Evolutionary conservation across 1,140 invertebrate genomes (phyloP), one percentile per base, ranked within the genome.

Genomic region (Anthonomus grandis): DNA sequence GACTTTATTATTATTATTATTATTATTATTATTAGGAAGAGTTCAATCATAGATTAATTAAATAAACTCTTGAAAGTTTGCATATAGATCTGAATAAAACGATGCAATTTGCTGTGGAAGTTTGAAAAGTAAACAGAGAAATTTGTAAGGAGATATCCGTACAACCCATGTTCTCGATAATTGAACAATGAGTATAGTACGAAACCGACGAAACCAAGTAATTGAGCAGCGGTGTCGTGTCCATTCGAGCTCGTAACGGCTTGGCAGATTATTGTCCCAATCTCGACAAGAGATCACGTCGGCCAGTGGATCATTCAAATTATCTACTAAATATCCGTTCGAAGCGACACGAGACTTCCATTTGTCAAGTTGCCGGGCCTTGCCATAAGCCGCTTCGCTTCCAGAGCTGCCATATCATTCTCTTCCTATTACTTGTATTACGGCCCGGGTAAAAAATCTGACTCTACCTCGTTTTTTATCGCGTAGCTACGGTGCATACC

Each of bases 231-330:
- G 42, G 45, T 57, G 55, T 57, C 55, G 38, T 46, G 18, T 53
- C 9, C 49, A 22, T 22, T 41, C 22, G 48, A 17, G 34, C n/a
- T 52, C 46, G 57, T 45, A 37, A 41, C 47, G 47, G 25, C 23
- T 31, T 4, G 37, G 18, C 57, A 59, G 57, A 59, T 59, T 59
- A 59, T 59, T 53, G 57, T 59, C 42, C 49, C 57, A 59, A 59
- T 59, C 57, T 58, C 47, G 37, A 60, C 45, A 63, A 49, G 56
- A 44, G 55, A 56, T 63, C 57, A 59, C 54, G 58, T 52, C 47
- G 42, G 46, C 53, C 50, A 54, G 42, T 55, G 59, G 62, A 65
- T 66, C 63, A 60, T 66, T 64, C 63, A 64, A 66, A 66, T 64
- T 64, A 59, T 59, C 57, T 53, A 66, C 60, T 63, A 62, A 66